phyloP scores from a whole-genome alignment of 2,888 invertebrate species.

The Drosophila recens region DNA sequence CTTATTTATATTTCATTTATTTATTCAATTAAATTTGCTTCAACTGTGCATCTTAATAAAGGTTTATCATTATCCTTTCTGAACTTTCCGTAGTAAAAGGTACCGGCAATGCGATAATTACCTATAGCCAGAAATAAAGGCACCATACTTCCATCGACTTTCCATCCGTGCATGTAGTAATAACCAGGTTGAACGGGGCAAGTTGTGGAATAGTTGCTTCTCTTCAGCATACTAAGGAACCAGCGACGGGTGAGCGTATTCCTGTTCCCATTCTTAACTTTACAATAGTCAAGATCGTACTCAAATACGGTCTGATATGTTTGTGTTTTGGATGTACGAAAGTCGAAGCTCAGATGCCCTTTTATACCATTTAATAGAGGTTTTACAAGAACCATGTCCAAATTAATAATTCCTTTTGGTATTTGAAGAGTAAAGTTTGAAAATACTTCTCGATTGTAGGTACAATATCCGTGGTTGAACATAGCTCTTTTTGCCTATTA shows the following conservation, averaged over 20 bases:
- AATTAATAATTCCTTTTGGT: neutral
- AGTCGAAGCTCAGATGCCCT: slow-evolving; percentile 8
- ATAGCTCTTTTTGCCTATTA: slow-evolving; percentile 5
- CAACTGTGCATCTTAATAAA: slow-evolving; percentile 2
- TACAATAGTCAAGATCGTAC: slow-evolving; percentile 16
- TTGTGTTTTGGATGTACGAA: neutral
- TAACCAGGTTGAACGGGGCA: slow-evolving; percentile 8
- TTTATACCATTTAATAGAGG: slow-evolving; percentile 1
- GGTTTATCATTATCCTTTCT: neutral
- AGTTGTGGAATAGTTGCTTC: neutral
- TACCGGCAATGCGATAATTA: slow-evolving; percentile 2
- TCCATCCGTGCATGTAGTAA: slow-evolving; percentile 15
- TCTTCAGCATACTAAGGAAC: slow-evolving; percentile 5
- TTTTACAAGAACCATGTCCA: neutral
- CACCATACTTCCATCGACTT: slow-evolving; percentile 2
- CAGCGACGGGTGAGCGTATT: slow-evolving; percentile 7
- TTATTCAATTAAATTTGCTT: slow-evolving; percentile 2
- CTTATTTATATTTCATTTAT: too few relatives aligned
- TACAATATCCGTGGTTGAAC: neutral
- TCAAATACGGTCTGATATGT: slow-evolving; percentile 1
- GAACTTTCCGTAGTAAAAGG: slow-evolving; percentile 18
- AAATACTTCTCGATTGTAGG: neutral
- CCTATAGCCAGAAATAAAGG: slow-evolving; percentile 8
- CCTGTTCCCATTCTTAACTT: neutral
- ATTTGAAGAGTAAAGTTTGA: slow-evolving; percentile 8